Conservation (phyloP, 2,888 invertebrate species). For the Gasteruption jaculator region DNA sequence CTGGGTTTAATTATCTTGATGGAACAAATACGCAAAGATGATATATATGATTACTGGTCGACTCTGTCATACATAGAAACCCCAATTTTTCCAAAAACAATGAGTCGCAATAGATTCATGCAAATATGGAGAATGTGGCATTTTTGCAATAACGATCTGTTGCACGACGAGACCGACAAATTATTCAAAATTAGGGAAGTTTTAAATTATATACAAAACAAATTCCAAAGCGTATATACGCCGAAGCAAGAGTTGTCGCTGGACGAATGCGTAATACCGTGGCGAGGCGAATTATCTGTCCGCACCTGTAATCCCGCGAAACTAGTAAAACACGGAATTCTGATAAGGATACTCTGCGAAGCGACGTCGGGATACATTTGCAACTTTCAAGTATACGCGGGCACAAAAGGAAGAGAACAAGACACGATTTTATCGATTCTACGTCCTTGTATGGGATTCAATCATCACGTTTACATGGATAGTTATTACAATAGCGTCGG, state of each 20-base stretch:
- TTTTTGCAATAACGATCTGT: constrained; percentile 22
- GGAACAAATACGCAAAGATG: constrained; percentile 8
- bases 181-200: constrained; percentile 22
- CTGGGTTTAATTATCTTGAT: constrained; percentile 16
- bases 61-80: constrained; percentile 19
- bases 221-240: constrained; percentile 13
- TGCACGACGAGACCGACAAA: constrained; percentile 15
- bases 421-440: constrained; percentile 9
- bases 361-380: constrained; percentile 10
- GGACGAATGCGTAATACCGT: constrained; percentile 15
- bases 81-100: constrained; percentile 19
- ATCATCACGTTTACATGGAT: constrained; percentile 16
- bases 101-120: constrained; percentile 21
- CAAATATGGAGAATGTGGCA: constrained; percentile 17
- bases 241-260: constrained; percentile 12
- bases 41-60: constrained; percentile 20
- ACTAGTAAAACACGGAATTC: constrained; percentile 14
- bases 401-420: constrained; percentile 6
- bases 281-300: constrained; percentile 10
- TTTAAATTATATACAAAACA: constrained; percentile 9
- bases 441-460: constrained; percentile 11
- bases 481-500: constrained; percentile 13
- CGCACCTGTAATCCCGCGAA: constrained; percentile 13
- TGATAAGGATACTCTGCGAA: constrained; percentile 11
- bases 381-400: constrained; percentile 10